These are phyloP conservation scores for Poecile montanus DNA, from an alignment of 2,797 vertebrate genomes.

Conservation along the genomic window DNA sequence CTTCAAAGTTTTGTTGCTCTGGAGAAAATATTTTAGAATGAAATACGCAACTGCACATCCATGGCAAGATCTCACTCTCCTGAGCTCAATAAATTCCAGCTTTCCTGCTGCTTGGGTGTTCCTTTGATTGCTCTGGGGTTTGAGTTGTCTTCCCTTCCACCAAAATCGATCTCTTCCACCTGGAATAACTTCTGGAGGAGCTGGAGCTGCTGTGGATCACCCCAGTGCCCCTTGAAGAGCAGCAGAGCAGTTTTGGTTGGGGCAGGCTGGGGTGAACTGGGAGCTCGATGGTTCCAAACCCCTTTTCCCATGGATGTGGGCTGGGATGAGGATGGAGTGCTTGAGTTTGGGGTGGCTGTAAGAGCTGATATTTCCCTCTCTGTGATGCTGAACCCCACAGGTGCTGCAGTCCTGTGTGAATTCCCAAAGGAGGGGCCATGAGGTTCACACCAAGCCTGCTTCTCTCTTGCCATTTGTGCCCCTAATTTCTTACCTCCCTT, in stretches of 20 bases:
- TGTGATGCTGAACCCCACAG: background rate
- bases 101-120: background rate
- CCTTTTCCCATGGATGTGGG: accelerated
- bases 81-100: accelerated
- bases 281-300: accelerated
- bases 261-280: background rate
- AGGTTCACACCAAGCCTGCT: accelerated
- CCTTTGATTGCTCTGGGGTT: background rate
- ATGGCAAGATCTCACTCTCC: background rate
- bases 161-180: background rate
- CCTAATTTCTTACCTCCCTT: background rate
- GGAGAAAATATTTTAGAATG: background rate
- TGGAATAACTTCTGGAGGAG: background rate
- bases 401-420: background rate
- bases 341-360: accelerated
- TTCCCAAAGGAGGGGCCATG: accelerated
- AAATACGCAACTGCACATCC: accelerated
- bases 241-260: background rate
- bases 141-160: background rate
- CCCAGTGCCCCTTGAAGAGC: accelerated
- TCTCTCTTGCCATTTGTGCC: background rate
- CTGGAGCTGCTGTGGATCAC: background rate
- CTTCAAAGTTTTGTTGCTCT: background rate
- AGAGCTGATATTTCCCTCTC: background rate
- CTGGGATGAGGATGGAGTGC: accelerated